Conservation (phyloP, 2,797 vertebrate genomes). For the Dromococcyx pavoninus region DNA sequence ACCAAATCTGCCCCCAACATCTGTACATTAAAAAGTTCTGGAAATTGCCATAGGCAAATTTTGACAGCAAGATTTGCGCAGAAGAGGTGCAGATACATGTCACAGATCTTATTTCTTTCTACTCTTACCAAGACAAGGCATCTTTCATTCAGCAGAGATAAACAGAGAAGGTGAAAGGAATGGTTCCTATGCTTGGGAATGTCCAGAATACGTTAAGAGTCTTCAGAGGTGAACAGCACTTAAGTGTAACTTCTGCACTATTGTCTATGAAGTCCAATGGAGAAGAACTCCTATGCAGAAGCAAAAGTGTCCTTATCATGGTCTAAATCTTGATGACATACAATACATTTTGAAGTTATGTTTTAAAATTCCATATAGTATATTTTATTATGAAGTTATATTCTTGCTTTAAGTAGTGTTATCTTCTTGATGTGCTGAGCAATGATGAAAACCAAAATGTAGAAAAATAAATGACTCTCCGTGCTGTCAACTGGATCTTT, state of each 20-base stretch:
- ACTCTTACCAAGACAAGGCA: neutral
- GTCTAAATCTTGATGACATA: neutral
- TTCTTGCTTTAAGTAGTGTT: neutral
- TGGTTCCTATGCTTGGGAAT: neutral
- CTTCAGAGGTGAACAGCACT: no score
- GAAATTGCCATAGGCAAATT: neutral
- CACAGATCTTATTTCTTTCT: neutral
- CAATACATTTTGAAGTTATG: no score
- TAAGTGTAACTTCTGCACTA: neutral
- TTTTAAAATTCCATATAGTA: no score
- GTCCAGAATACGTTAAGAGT: neutral
- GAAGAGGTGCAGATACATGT: neutral
- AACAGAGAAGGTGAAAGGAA: neutral
- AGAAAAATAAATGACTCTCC: neutral
- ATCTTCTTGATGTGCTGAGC: neutral
- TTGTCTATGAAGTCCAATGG: neutral
- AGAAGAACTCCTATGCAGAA: neutral
- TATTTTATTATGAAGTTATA: no score
- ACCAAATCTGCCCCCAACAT: neutral
- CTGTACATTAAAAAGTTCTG: neutral
- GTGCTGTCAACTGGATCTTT: neutral
- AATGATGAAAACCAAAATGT: neutral
- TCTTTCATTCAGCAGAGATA: neutral
- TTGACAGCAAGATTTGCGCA: neutral
- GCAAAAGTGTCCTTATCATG: neutral